phyloP scores from a whole-genome alignment of 2,113 vertebrate genomes.

The Gallinago media region DNA sequence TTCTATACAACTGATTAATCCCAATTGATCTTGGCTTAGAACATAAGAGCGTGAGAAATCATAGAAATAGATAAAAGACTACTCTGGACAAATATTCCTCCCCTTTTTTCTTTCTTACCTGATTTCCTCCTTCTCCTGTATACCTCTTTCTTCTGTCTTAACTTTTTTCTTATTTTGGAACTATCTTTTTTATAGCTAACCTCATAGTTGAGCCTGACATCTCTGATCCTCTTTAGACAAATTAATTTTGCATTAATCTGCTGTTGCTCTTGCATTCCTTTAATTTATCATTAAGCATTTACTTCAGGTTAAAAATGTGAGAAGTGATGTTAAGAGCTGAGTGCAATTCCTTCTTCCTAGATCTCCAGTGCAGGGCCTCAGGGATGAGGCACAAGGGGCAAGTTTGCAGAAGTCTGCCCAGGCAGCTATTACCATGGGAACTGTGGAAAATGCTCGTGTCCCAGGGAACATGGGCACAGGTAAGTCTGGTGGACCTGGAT shows the following conservation, averaged over 20 bases:
- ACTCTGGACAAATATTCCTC: constrained; percentile 37
- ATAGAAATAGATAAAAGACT: constrained; percentile 70
- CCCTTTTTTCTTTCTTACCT: constrained; percentile 56
- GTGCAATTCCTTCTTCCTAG: not conserved
- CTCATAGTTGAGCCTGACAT: constrained; percentile 42
- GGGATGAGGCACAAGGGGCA: not conserved
- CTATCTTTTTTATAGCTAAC: constrained; percentile 23
- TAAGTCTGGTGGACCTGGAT: not conserved
- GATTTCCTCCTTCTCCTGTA: constrained; percentile 58
- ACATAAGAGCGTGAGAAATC: constrained; percentile 70
- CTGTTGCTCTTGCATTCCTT: not conserved
- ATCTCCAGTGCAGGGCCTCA: not conserved
- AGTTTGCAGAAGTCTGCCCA: not conserved
- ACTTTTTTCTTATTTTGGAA: constrained; percentile 16
- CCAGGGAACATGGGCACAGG: too few species aligned
- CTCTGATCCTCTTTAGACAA: constrained; percentile 65
- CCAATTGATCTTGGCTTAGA: constrained; percentile 77
- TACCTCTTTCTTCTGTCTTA: constrained; percentile 29
- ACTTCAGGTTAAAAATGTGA: constrained; percentile 5
- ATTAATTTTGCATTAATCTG: constrained; percentile 72
- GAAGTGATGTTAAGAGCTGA: not conserved
- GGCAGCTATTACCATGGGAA: not conserved
- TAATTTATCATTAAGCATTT: constrained; percentile 51
- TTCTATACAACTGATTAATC: constrained; percentile 80
- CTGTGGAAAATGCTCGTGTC: rapidly evolving